phyloP scores from a whole-genome alignment of 2,888 invertebrate genomes.

The Drosophila paramelanica region DNA sequence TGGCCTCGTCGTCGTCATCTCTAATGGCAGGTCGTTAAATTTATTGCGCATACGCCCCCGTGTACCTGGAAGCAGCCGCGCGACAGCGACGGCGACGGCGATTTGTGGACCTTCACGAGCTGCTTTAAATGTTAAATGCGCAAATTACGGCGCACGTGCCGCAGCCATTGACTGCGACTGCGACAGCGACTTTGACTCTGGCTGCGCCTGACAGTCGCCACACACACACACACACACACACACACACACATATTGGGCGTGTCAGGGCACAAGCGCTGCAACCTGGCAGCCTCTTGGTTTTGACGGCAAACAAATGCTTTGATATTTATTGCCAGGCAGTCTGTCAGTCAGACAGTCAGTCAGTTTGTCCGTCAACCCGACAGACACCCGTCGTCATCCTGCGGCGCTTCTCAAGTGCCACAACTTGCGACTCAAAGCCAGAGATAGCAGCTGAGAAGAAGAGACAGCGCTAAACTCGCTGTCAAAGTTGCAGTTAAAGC shows the following conservation, averaged over 20 bases:
- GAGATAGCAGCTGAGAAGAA: not conserved
- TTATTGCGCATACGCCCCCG: slow-evolving; percentile 78
- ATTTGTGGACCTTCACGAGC: slow-evolving; percentile 59
- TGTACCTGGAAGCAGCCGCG: slow-evolving; percentile 41
- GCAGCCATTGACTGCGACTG: slow-evolving; percentile 56
- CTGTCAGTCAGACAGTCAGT: slow-evolving; percentile 15
- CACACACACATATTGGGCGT: slow-evolving; percentile 34
- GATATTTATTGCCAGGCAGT: slow-evolving; percentile 70
- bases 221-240: not conserved
- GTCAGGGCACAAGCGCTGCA: slow-evolving; percentile 24
- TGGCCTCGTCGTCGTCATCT: slow-evolving; percentile 59
- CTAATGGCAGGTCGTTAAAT: slow-evolving; percentile 79
- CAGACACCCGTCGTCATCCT: slow-evolving; percentile 30
- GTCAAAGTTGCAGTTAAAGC: not conserved
- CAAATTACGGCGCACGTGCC: slow-evolving; percentile 75
- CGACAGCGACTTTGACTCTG: slow-evolving; percentile 24
- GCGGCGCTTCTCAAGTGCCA: not conserved
- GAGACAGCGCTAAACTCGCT: not conserved
- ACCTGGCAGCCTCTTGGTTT: slow-evolving; percentile 56
- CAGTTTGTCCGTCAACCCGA: slow-evolving; percentile 5
- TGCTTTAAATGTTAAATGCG: slow-evolving; percentile 80
- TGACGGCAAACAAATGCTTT: slow-evolving; percentile 78
- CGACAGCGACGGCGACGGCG: slow-evolving; percentile 20
- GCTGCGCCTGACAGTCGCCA: slow-evolving; percentile 25
- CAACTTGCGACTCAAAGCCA: not conserved